A percentile compares a stretch with the other conserved stretches of the same genome.
Evolutionary conservation across 2,797 vertebrate species (phyloP).

Genomic region (Gorsachius magnificus): DNA sequence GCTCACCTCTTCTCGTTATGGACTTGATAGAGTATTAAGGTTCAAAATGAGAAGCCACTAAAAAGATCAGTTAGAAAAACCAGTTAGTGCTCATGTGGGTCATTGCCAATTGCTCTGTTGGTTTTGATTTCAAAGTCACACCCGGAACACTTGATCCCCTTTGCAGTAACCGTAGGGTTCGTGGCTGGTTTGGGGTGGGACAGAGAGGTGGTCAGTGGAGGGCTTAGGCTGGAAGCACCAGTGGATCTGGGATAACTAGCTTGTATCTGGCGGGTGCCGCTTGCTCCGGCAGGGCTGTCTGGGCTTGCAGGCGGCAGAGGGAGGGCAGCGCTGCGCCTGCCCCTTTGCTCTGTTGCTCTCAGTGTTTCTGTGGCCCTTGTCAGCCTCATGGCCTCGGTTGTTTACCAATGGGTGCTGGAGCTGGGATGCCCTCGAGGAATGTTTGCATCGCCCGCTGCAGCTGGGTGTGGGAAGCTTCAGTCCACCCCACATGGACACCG

Average conservation of each 20-base stretch:
- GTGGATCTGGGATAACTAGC: background rate
- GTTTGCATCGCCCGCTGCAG: background rate
- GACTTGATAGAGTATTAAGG: background rate
- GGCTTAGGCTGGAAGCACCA: background rate
- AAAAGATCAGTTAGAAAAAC: background rate
- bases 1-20: background rate
- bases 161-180: background rate
- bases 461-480: fast-evolving
- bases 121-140: background rate
- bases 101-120: background rate
- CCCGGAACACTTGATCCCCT: background rate
- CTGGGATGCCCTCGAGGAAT: background rate
- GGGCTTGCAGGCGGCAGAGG: background rate
- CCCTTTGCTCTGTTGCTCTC: background rate
- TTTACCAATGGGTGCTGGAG: background rate
- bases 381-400: background rate
- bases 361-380: background rate
- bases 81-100: background rate
- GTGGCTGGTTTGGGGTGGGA: background rate
- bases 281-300: background rate
- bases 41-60: background rate
- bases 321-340: background rate
- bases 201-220: background rate
- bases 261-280: fast-evolving
- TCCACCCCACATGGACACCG: background rate